phyloP scores from a whole-genome alignment of 2,113 vertebrate genomes.

The Cricetomys ansorgei region DNA sequence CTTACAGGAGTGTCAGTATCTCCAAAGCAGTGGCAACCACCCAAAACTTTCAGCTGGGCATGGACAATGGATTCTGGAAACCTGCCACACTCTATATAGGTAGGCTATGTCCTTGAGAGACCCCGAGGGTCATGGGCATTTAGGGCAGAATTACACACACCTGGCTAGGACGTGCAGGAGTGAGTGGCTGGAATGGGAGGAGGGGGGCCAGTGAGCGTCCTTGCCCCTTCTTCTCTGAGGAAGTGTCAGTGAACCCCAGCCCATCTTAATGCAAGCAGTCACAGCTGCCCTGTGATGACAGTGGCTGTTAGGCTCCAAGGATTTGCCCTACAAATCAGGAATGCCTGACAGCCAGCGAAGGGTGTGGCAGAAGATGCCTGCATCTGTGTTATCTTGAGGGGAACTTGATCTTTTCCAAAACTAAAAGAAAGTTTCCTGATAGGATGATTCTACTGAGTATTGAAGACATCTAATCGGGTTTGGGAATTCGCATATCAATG shows the following conservation, averaged over 20 bases:
- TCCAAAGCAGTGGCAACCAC: not conserved
- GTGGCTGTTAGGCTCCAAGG: not conserved
- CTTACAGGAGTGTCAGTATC: not conserved
- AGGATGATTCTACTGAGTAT: not conserved
- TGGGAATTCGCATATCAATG: slow-evolving; percentile 34
- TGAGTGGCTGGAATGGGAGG: not conserved
- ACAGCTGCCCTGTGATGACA: not conserved
- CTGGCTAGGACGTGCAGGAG: not conserved
- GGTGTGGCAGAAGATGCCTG: not conserved
- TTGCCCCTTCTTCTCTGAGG: not conserved
- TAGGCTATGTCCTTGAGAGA: not conserved
- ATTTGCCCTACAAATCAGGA: too few species aligned
- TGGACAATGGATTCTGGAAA: not conserved
- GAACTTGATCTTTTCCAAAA: not conserved
- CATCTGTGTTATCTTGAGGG: not conserved
- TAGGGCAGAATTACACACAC: not conserved
- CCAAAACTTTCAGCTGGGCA: not conserved
- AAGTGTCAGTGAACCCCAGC: not conserved
- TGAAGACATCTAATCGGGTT: slow-evolving; percentile 7
- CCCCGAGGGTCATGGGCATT: not conserved
- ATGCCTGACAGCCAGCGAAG: not conserved
- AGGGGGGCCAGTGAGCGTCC: not conserved
- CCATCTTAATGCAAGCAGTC: not conserved
- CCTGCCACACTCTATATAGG: not conserved
- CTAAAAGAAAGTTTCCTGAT: slow-evolving; percentile 25